Percentiles rank a stretch among this genome's conserved stretches.
Conservation (phyloP, 2,888 invertebrate species). For the Acronicta alni region DNA sequence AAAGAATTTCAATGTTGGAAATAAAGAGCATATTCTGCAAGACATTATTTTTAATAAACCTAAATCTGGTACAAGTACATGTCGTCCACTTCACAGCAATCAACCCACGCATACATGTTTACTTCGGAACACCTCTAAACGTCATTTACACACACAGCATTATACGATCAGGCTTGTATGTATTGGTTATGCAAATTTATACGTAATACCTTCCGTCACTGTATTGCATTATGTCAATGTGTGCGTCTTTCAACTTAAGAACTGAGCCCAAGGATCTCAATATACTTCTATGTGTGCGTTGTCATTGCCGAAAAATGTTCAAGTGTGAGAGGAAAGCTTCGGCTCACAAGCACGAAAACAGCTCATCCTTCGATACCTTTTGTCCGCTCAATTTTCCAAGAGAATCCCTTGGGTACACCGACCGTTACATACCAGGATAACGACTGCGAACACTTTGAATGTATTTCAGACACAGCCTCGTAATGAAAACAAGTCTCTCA, state of each 20-base stretch:
- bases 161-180: background rate
- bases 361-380: conserved; percentile 56
- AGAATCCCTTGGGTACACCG: conserved; percentile 58
- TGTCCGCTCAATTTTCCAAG: conserved; percentile 42
- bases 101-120: conserved; percentile 40
- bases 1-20: conserved; percentile 37
- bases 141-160: conserved; percentile 5
- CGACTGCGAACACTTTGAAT: conserved; percentile 65
- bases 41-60: conserved; percentile 53
- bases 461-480: conserved; percentile 55
- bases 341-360: conserved; percentile 23
- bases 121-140: background rate
- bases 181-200: conserved; percentile 26
- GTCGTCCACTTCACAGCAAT: conserved; percentile 34
- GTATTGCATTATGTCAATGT: conserved; percentile 24
- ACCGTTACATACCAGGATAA: conserved; percentile 64
- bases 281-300: conserved; percentile 4
- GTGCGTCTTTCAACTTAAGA: conserved; percentile 5
- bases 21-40: conserved; percentile 31
- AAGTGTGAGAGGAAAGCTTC: conserved; percentile 27
- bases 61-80: conserved; percentile 21
- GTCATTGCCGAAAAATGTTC: background rate
- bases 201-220: conserved; percentile 20
- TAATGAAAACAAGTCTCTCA: conserved; percentile 62
- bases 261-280: background rate